Percentiles rank a stretch among this genome's conserved stretches.
Evolutionary conservation across 2,113 vertebrate species (phyloP).

Genomic region (Heteronetta atricapilla): DNA sequence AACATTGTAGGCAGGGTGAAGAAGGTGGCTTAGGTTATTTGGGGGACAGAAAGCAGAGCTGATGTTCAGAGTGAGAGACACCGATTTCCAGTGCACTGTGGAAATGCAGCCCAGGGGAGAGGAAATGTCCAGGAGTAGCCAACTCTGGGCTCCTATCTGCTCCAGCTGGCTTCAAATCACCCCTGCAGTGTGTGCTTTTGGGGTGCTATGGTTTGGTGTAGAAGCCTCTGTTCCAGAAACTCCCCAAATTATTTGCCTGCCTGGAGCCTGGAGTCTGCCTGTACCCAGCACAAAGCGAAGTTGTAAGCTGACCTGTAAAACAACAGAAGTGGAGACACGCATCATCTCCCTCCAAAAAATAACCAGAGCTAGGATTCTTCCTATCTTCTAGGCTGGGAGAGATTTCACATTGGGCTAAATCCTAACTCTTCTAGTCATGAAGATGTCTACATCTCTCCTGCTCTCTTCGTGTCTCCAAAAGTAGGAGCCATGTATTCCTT

Average conservation of each 20-base stretch:
- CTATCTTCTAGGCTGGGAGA: background rate
- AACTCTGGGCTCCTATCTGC: background rate
- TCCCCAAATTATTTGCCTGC: background rate
- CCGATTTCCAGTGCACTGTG: background rate
- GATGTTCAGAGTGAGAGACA: background rate
- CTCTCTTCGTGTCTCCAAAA: background rate
- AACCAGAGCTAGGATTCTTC: background rate
- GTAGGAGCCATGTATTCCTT: background rate
- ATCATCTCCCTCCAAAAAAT: background rate
- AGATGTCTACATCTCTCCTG: background rate
- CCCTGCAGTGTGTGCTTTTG: background rate
- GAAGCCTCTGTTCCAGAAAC: slow-evolving; percentile 11
- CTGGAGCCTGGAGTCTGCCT: background rate
- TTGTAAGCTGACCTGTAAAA: background rate
- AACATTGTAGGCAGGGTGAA: background rate
- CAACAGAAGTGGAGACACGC: background rate
- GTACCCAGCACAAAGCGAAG: background rate
- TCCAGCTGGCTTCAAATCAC: background rate
- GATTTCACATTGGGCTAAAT: background rate
- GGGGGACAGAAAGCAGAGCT: background rate
- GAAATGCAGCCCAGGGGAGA: background rate
- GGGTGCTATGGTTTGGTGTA: background rate
- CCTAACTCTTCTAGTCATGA: background rate
- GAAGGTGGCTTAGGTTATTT: background rate
- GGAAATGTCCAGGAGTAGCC: background rate